Percentiles rank a stretch among this genome's conserved stretches.
Conservation (phyloP, 2,888 invertebrate species). For the Xiphydria camelus region DNA sequence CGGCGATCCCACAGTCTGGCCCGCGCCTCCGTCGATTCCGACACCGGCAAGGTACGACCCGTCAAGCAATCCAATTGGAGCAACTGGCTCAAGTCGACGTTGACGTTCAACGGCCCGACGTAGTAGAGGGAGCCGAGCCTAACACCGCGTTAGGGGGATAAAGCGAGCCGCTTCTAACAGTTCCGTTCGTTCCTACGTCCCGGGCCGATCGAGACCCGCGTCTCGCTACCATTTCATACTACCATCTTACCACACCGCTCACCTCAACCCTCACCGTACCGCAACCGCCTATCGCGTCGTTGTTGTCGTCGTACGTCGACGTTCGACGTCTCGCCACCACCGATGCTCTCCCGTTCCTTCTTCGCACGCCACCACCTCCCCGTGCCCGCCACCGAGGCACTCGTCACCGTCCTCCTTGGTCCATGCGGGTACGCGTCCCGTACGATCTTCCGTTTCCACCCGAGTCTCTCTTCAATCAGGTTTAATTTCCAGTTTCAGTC, state of each 20-base stretch:
- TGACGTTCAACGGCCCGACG: constrained; percentile 60
- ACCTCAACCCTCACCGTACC: no score
- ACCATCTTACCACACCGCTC: no score
- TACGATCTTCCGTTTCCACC: constrained; percentile 1
- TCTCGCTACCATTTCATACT: neutral
- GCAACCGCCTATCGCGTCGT: no score
- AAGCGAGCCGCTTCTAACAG: constrained; percentile 22
- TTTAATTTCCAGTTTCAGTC: constrained; percentile 14
- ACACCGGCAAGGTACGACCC: constrained; percentile 71
- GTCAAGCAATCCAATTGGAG: constrained; percentile 71
- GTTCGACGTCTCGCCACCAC: no score
- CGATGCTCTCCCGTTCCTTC: no score
- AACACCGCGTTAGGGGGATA: constrained; percentile 30
- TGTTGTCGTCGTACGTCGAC: no score
- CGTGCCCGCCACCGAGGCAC: no score
- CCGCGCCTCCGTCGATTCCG: constrained; percentile 54
- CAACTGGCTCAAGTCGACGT: constrained; percentile 66
- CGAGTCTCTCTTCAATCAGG: constrained; percentile 1
- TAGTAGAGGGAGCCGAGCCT: constrained; percentile 40
- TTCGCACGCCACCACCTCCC: no score
- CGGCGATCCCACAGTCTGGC: constrained; percentile 52
- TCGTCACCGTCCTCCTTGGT: no score
- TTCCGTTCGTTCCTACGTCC: neutral
- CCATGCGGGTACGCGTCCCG: no score
- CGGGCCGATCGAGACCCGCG: neutral